Percentiles rank a stretch among this genome's conserved stretches.
Conservation (phyloP, 2,888 invertebrate genomes). For the Campoplex capitator region DNA sequence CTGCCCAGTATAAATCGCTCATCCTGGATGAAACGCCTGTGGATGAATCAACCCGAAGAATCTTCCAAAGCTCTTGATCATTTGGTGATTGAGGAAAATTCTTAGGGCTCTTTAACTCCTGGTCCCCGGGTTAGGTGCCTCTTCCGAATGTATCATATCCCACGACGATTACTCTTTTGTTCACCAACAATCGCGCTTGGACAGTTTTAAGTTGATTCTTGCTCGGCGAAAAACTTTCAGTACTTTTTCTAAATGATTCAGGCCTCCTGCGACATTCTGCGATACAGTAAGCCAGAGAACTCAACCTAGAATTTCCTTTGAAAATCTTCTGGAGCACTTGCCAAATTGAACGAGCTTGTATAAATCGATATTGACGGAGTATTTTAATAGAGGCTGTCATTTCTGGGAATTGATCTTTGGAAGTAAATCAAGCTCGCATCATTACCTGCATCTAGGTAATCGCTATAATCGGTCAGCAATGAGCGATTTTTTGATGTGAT, state of each 20-base stretch:
- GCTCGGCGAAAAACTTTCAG: background rate
- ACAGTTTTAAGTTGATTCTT: constrained; percentile 72
- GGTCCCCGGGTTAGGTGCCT: constrained; percentile 72
- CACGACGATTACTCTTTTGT: constrained; percentile 59
- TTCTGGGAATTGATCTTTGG: constrained; percentile 74
- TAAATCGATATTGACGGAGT: constrained; percentile 76
- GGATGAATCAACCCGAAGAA: constrained; percentile 76
- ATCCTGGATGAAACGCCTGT: constrained; percentile 75
- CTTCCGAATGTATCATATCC: constrained; percentile 69
- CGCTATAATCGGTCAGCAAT: constrained; percentile 75
- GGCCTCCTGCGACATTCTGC: too few relatives aligned
- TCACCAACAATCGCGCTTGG: constrained; percentile 68
- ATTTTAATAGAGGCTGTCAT: constrained; percentile 77
- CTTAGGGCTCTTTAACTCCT: constrained; percentile 60
- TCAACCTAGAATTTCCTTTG: constrained; percentile 1
- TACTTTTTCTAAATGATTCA: background rate
- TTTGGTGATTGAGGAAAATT: constrained; percentile 70
- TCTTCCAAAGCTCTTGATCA: constrained; percentile 72
- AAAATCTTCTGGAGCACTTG: constrained; percentile 40
- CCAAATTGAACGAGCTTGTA: constrained; percentile 84
- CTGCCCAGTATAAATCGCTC: constrained; percentile 49
- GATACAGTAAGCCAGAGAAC: too few relatives aligned
- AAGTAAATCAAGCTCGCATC: constrained; percentile 75
- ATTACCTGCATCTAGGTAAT: constrained; percentile 73
- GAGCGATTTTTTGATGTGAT: constrained; percentile 68